Base-by-base conservation (phyloP, 1,140 invertebrate genomes). In the Zeugodacus cucurbitae region DNA sequence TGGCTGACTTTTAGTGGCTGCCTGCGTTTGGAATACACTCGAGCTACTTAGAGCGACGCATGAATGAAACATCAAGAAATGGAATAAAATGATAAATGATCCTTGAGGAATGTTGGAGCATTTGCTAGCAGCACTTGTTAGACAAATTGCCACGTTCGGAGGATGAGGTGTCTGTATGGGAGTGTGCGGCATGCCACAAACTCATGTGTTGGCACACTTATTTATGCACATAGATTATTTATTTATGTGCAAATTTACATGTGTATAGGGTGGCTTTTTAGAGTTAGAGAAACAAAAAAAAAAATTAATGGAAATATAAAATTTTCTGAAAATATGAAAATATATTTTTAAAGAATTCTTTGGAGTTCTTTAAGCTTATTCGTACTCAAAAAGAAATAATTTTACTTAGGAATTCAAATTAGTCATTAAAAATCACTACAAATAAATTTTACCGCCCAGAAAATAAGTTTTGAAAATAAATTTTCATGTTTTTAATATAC, bases 1-100 rank as follows among this genome's bases (percentile, higher is more conserved):
- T 17, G 11, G 20, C 2, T 44, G 22, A 10, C 41, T 44, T 20
- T 37, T 82, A 20, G 41, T 7, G 29, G 41, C 74, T 82, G 37
- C n/a, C 11, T 17, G 26, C 26, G 74, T 29, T 74, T 74, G 67
- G 17, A 17, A 74, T 74, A 37, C 22, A 37, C 22, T 41, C 8
- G 17, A 22, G 67, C 34, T 82, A 48, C 41, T 82, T 41, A 48
- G 74, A 48, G 74, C 74, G 48, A 82, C 74, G 74, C 74, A 82
- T 82, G 74, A 82, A 82, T 82, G 74, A 82, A 82, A 82, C 74
- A 48, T 82, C 74, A 82, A 82, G 26, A 82, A 82, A 48, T 82
- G 74, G 74, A 82, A 54, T 82, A 82, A 82, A 82, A 82, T 82
- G 74, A 82, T 82, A 82, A 82, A 82, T 82, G 74, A 82, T 82